Conservation (phyloP, 1,140 invertebrate species). For the Papilio glaucus region DNA sequence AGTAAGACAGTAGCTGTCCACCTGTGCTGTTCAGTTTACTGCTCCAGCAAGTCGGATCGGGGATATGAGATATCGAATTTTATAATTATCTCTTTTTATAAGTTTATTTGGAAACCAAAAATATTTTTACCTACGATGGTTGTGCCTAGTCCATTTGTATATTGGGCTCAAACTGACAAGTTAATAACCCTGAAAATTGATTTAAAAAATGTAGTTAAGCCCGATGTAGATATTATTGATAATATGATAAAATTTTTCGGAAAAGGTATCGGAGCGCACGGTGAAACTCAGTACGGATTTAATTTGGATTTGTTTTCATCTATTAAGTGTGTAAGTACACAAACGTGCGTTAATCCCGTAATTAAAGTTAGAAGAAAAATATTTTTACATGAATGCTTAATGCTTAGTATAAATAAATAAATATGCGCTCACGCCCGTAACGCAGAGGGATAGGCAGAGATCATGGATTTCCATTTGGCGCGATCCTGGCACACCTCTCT, state of each 20-base stretch:
- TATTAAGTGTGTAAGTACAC: constrained; percentile 87
- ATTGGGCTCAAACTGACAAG: constrained; percentile 95
- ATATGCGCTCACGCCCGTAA: too few relatives aligned
- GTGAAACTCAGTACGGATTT: constrained; percentile 89
- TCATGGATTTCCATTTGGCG: too few relatives aligned
- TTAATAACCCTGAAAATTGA: constrained; percentile 92
- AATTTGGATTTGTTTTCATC: constrained; percentile 87
- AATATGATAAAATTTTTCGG: constrained; percentile 86
- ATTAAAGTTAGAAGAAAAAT: too few relatives aligned
- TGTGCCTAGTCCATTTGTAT: constrained; percentile 92
- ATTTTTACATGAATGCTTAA: too few relatives aligned
- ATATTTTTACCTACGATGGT: constrained; percentile 53
- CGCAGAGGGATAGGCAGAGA: too few relatives aligned
- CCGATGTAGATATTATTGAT: constrained; percentile 85
- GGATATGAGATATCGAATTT: constrained; percentile 12
- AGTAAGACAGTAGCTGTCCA: too few relatives aligned
- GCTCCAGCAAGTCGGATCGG: too few relatives aligned
- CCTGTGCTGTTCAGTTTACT: too few relatives aligned
- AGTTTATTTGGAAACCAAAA: neutral
- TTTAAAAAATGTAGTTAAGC: constrained; percentile 89
- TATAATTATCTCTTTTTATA: constrained; percentile 20
- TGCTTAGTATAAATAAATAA: too few relatives aligned
- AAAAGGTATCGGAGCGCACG: constrained; percentile 88
- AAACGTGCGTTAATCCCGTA: constrained; percentile 46
- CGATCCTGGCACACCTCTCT: too few relatives aligned